Conservation (phyloP, 2,888 invertebrate species). For the Ferrisia virgata region DNA sequence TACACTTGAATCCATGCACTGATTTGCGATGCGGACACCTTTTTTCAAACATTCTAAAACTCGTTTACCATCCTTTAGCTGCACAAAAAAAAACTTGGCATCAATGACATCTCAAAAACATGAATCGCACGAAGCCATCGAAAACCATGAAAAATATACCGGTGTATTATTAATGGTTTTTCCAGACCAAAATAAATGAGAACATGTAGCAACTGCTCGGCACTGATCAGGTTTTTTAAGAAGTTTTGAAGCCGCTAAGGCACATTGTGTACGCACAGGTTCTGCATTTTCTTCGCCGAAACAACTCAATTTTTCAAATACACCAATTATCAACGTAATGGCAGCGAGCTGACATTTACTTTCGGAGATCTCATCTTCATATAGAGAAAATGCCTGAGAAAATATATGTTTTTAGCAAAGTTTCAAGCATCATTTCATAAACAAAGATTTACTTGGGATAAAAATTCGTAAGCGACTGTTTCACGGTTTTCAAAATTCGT, state of each 20-base stretch:
- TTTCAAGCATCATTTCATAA: background rate
- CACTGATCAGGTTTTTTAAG: conserved; percentile 98
- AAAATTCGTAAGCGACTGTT: conserved; percentile 96
- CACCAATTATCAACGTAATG: conserved; percentile 91
- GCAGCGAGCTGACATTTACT: conserved; percentile 95
- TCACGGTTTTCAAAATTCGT: conserved; percentile 93
- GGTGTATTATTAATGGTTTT: conserved; percentile 59
- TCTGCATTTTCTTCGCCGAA: conserved; percentile 96
- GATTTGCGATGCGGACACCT: conserved; percentile 89
- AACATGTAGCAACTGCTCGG: conserved; percentile 86
- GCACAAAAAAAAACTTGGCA: conserved; percentile 19
- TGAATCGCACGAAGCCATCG: background rate
- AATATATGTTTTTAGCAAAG: background rate
- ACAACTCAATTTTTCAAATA: conserved; percentile 90
- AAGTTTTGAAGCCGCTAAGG: conserved; percentile 90
- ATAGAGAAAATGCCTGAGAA: conserved; percentile 83
- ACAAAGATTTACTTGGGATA: conserved; percentile 68
- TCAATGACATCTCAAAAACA: background rate
- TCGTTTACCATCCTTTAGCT: conserved; percentile 85
- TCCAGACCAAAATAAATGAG: conserved; percentile 97
- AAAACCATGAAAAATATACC: conserved; percentile 51
- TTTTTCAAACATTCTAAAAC: conserved; percentile 95
- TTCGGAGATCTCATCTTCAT: conserved; percentile 98
- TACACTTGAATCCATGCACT: conserved; percentile 95
- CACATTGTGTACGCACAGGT: conserved; percentile 92